Percentiles rank a stretch among this genome's conserved stretches.
Conservation (phyloP, 2,888 invertebrate genomes). For the Lagria hirta region DNA sequence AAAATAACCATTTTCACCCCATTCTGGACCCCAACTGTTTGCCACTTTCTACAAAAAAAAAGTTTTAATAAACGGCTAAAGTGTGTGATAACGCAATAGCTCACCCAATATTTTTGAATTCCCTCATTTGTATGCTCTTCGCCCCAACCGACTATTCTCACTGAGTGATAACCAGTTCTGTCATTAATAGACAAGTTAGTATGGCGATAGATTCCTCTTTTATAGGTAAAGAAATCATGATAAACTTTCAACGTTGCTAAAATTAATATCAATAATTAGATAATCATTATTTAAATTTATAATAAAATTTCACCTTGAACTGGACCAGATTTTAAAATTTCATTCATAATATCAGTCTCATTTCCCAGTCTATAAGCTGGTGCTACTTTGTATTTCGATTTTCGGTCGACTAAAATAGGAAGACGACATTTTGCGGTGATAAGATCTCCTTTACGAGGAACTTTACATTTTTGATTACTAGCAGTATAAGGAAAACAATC, state of each 20-base stretch:
- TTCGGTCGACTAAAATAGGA: slow-evolving; percentile 57
- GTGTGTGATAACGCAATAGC: slow-evolving; percentile 34
- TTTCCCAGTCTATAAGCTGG: slow-evolving; percentile 75
- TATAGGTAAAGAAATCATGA: slow-evolving; percentile 92
- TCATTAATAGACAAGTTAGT: slow-evolving; percentile 58
- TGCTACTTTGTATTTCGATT: slow-evolving; percentile 68
- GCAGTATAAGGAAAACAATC: slow-evolving; percentile 82
- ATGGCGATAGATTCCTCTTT: slow-evolving; percentile 78
- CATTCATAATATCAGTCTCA: slow-evolving; percentile 87
- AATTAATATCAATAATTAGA: slow-evolving; percentile 33
- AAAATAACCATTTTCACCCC: slow-evolving; percentile 94
- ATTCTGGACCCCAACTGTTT: slow-evolving; percentile 90
- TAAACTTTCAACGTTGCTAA: slow-evolving; percentile 86
- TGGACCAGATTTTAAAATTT: slow-evolving; percentile 87
- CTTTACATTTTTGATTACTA: slow-evolving; percentile 63
- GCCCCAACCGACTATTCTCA: slow-evolving; percentile 91
- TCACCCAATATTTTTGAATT: slow-evolving; percentile 82
- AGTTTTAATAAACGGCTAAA: background rate
- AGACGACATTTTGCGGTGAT: slow-evolving; percentile 60
- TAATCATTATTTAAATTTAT: slow-evolving; percentile 5
- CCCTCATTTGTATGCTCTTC: slow-evolving; percentile 64
- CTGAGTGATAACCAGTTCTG: slow-evolving; percentile 80
- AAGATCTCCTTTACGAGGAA: slow-evolving; percentile 56
- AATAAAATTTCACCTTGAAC: slow-evolving; percentile 70
- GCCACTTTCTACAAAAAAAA: slow-evolving; percentile 74